Base-by-base conservation (phyloP, 2,113 vertebrate species). In the Scytalopus superciliaris region DNA sequence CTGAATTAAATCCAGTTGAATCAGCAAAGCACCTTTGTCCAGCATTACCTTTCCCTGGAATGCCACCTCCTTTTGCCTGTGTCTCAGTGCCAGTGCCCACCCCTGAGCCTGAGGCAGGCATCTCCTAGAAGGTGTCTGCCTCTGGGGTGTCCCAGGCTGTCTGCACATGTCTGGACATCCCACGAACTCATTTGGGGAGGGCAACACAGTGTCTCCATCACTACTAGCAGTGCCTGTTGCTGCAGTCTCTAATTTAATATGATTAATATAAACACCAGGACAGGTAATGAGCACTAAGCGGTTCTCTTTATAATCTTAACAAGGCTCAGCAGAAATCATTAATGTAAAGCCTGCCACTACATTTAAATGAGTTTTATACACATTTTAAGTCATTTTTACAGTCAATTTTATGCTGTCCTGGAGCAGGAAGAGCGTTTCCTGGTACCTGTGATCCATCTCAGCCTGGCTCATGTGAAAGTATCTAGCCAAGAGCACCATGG, bases 181-280 rank as follows among this genome's bases (percentile, higher is more conserved):
- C 14, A 2, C 11, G 18, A 1, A 8, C 66, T 35, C 1, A 0
- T 50, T 0, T 19, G 33, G 14, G 19, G 39, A 59, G 40, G 66
- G 33, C 50, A 40, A 0, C 14, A 30, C 44, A 15, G 33, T 1
- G 0, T 27, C 31, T 59, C 59, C 14, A 16, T 39, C 59, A 15
- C 37, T 30, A 33, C 19, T 18, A 74, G 60, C 70, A 74, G 31
- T 3, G 6, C 14, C 35, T 5, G 0, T 31, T 74, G n/a, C 42
- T 8, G 4, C 49, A 17, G 44, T 13, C 56, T 42, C 50, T 28
- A 25, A 44, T 89, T 56, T 44, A 89, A 53, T 10, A 11, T 3
- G 10, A 28, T 60, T 49, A 74, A 33, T 52, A 37, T 0, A 3
- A 28, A 37, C 47, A 39, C 22, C 10, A 42, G 73, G 27, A 42